Evolutionary conservation across 2,888 invertebrate species (phyloP), one percentile per base, ranked within the genome.

Genomic region (Hydropsyche betteni): DNA sequence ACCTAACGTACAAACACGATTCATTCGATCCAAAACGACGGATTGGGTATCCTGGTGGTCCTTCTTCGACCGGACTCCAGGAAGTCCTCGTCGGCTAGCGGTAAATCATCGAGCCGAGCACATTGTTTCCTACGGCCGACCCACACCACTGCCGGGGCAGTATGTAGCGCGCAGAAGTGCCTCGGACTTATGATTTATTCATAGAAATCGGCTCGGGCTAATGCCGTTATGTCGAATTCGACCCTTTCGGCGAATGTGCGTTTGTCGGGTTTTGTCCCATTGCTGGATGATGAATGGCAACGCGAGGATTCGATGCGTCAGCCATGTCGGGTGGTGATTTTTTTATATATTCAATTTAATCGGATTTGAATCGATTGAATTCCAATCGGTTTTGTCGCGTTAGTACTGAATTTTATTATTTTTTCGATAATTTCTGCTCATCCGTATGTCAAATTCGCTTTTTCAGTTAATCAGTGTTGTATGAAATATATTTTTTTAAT

Each of bases 21-120:
- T 72, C 72, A 72, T 72, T 72, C 55, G 72, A 61, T 72, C 61
- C 61, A 55, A 33, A 38, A n/a, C 72, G 72, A n/a, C 61, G 51
- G 55, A 72, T 72, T 51, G 55, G 44, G 44, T 44, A 44, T 44
- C 44, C 44, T 10, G 10, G 44, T 44, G 58, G 52, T 50, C 72
- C 36, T 72, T 24, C 36, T 7, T 16, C 51, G 52, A 53, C 70
- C 53, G 53, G 8, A 52, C 44, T 44, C 8, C 58, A 61, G 72
- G 72, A 72, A 72, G 61, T 61, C 38, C 58, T 24, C 34, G 44
- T 64, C 38, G 52, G 34, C 72, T 58, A 72, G 55, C 72, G 36
- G 72, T 72, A 72, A 72, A 72, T 72, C 58, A 72, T 14, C 14
- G 61, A 36, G 14, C 12, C 58, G 72, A 34, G 38, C 34, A 70